phyloP scores from a whole-genome alignment of 1,140 invertebrate genomes.

The Rhynchophorus ferrugineus region DNA sequence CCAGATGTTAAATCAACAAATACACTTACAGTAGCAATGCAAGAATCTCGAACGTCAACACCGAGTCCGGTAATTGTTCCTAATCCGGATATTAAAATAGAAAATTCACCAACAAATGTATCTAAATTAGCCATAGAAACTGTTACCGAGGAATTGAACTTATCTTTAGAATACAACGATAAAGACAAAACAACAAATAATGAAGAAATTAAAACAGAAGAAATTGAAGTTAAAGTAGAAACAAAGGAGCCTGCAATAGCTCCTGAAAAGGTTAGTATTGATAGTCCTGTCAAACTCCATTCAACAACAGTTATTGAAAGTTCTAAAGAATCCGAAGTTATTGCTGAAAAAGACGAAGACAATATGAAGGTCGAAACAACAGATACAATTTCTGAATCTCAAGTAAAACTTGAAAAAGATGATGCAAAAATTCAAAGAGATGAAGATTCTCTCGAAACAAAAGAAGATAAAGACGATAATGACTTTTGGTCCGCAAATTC shows the following conservation, averaged over 20 bases:
- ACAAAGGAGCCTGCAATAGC: constrained; percentile 11
- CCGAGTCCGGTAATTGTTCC: constrained; percentile 48
- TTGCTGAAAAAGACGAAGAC: constrained; percentile 32
- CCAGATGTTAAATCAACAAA: too few species aligned
- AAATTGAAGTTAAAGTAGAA: constrained; percentile 12
- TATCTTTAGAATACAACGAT: constrained; percentile 20
- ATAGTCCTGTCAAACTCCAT: neutral
- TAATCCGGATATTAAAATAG: constrained; percentile 22
- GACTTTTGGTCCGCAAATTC: constrained; percentile 65
- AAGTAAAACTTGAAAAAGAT: neutral
- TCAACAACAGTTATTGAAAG: neutral
- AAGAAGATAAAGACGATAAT: constrained; percentile 67
- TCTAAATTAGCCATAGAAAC: constrained; percentile 31
- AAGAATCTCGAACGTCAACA: constrained; percentile 36
- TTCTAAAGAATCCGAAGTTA: neutral
- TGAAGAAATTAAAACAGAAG: constrained; percentile 16
- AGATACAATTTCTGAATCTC: constrained; percentile 14
- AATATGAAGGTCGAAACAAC: constrained; percentile 31
- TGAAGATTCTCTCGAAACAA: constrained; percentile 46
- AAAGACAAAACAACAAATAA: constrained; percentile 15
- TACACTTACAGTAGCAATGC: too few species aligned
- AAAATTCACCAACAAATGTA: constrained; percentile 4
- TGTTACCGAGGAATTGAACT: constrained; percentile 34
- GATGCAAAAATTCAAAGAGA: constrained; percentile 1
- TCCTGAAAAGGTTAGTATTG: constrained; percentile 1